These are phyloP conservation scores for Mamestra configurata DNA, from an alignment of 1,140 invertebrate species.

Conservation along the genomic window DNA sequence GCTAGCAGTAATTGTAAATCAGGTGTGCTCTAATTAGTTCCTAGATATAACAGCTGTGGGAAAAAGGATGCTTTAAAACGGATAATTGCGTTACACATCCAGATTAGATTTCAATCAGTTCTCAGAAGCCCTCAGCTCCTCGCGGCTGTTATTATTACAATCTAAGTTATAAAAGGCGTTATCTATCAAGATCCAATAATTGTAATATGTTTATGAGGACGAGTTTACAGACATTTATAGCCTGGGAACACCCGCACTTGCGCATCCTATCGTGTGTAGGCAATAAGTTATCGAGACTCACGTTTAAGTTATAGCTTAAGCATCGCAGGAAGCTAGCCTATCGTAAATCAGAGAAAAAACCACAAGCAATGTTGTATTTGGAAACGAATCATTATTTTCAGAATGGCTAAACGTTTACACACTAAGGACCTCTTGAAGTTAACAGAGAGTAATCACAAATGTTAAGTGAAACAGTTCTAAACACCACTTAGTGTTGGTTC, in stretches of 20 bases:
- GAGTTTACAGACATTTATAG: slow-evolving; percentile 28
- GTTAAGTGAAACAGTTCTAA: slow-evolving; percentile 46
- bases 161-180: slow-evolving; percentile 30
- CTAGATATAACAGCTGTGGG: not conserved
- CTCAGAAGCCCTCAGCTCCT: not conserved
- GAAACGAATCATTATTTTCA: slow-evolving; percentile 8
- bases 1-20: slow-evolving; percentile 10
- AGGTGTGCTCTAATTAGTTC: slow-evolving; percentile 18
- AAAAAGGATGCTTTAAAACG: slow-evolving; percentile 39
- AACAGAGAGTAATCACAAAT: slow-evolving; percentile 37
- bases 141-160: slow-evolving; percentile 30
- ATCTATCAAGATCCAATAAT: slow-evolving; percentile 41
- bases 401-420: not conserved
- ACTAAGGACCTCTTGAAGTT: slow-evolving; percentile 9
- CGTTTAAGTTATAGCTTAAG: slow-evolving; percentile 22
- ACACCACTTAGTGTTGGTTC: slow-evolving; percentile 44
- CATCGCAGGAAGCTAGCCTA: not conserved
- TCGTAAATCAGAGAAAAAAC: slow-evolving; percentile 21
- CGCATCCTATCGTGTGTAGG: slow-evolving; percentile 30
- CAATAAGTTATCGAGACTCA: slow-evolving; percentile 22
- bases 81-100: slow-evolving; percentile 20
- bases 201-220: slow-evolving; percentile 45
- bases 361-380: not conserved
- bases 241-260: slow-evolving; percentile 24
- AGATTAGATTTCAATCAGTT: slow-evolving; percentile 38